Evolutionary conservation across 2,888 invertebrate species (phyloP).

Genomic region (Papilio demoleus): DNA sequence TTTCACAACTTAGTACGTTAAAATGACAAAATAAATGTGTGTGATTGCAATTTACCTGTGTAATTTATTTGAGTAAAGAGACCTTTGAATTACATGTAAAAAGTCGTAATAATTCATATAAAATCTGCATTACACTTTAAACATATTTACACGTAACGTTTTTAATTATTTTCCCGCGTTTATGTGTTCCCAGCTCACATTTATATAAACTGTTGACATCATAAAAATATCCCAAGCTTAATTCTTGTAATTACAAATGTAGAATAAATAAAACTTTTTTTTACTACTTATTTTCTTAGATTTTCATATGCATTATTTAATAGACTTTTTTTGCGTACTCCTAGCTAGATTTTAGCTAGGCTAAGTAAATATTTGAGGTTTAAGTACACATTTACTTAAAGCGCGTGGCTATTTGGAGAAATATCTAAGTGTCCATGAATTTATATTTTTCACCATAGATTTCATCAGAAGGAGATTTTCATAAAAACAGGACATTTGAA

Average conservation of each 20-base stretch:
- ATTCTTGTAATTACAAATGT: constrained; percentile 12
- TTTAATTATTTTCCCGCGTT: constrained; percentile 19
- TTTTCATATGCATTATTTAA: background rate
- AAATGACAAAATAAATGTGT: background rate
- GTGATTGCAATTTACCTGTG: background rate
- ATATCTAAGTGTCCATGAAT: no score
- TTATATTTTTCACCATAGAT: no score
- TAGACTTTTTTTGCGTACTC: background rate
- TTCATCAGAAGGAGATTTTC: no score
- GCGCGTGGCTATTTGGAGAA: no score
- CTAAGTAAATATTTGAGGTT: no score
- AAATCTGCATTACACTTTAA: background rate
- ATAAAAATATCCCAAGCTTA: constrained; percentile 5
- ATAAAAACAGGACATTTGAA: no score
- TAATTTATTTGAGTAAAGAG: background rate
- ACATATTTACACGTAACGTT: background rate
- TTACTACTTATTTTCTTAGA: no score
- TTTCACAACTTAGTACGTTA: background rate
- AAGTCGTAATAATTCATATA: background rate
- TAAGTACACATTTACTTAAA: no score
- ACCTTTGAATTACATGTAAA: background rate
- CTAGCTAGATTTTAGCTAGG: no score
- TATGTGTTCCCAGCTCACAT: background rate
- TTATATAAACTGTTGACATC: constrained; percentile 11
- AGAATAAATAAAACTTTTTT: background rate